These are phyloP conservation scores for Drosophila villosipedis DNA, from an alignment of 2,888 invertebrate genomes.

Conservation along the genomic window DNA sequence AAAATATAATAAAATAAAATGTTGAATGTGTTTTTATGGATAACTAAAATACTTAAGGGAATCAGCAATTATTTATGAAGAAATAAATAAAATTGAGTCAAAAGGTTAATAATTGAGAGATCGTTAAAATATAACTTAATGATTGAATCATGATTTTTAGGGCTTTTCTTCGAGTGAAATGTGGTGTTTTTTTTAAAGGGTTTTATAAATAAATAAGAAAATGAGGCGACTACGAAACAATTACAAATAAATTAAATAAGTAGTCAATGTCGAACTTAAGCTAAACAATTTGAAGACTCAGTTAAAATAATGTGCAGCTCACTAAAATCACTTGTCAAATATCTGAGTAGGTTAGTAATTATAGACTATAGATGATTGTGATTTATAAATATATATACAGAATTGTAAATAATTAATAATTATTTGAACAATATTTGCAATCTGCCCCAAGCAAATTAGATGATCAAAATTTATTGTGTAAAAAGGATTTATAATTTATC, in stretches of 20 bases:
- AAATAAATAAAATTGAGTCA: not conserved
- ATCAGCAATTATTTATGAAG: not conserved
- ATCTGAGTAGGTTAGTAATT: not conserved
- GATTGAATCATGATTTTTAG: not conserved
- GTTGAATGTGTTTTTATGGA: not conserved
- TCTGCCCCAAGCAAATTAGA: too few relatives aligned
- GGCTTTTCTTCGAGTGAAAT: not conserved
- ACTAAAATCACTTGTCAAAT: not conserved
- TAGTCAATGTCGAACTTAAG: not conserved
- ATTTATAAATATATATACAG: too few relatives aligned
- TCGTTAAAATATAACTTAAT: not conserved
- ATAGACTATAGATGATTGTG: not conserved
- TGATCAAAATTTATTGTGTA: too few relatives aligned
- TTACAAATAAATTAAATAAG: not conserved
- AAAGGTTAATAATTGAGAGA: not conserved
- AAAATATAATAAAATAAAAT: not conserved
- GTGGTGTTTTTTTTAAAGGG: not conserved
- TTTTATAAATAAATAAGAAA: too few relatives aligned
- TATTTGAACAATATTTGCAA: too few relatives aligned
- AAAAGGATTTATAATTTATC: not conserved
- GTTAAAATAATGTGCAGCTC: too few relatives aligned
- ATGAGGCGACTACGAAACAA: not conserved
- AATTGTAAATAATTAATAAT: too few relatives aligned
- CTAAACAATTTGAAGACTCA: fast-evolving
- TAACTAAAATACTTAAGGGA: not conserved